Percentiles rank a stretch among this genome's conserved stretches.
These are phyloP conservation scores for Eudemis profundana DNA, from an alignment of 2,888 invertebrate species.

Conservation along the genomic window DNA sequence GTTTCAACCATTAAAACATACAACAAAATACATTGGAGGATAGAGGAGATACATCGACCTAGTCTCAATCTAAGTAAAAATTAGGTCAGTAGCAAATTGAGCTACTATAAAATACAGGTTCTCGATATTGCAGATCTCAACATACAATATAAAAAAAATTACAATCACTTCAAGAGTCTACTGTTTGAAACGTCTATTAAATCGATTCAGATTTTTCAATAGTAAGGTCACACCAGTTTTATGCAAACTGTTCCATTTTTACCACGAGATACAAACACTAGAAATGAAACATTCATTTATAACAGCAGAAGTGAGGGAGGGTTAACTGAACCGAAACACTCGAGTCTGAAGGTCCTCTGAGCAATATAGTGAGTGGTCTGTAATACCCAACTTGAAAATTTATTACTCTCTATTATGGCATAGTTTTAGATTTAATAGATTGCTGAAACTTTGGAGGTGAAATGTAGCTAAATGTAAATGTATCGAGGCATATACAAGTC, in stretches of 20 bases:
- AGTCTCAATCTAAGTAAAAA: too few relatives aligned
- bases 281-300: constrained; percentile 14
- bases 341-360: constrained; percentile 20
- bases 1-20: too few relatives aligned
- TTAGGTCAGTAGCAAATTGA: too few relatives aligned
- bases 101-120: too few relatives aligned
- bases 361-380: constrained; percentile 31
- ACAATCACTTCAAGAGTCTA: too few relatives aligned
- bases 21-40: too few relatives aligned
- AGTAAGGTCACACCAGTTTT: neutral
- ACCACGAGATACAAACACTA: constrained; percentile 3
- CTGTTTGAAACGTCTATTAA: too few relatives aligned
- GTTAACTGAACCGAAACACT: constrained; percentile 26
- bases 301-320: neutral
- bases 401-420: constrained; percentile 29
- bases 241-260: neutral
- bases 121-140: too few relatives aligned
- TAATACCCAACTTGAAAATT: constrained; percentile 30
- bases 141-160: too few relatives aligned
- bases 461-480: constrained; percentile 16
- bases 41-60: too few relatives aligned
- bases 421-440: constrained; percentile 33
- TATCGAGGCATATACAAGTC: too few relatives aligned
- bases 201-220: too few relatives aligned
- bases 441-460: constrained; percentile 31